A percentile compares a stretch with the other conserved stretches of the same genome.
Conservation (phyloP, 2,797 vertebrate species). For the Gallinago stenura region DNA sequence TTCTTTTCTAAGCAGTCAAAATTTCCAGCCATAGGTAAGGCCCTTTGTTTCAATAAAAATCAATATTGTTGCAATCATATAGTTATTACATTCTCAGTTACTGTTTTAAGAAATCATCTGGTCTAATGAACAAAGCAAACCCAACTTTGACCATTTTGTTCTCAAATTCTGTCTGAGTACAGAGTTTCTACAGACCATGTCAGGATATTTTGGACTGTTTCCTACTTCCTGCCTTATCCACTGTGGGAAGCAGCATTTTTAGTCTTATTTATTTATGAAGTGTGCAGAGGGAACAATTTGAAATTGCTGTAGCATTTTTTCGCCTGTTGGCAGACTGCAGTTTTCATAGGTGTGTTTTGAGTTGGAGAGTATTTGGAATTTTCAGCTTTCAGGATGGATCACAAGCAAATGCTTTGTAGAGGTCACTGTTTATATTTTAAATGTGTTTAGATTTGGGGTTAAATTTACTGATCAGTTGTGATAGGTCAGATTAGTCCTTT, state of each 20-base stretch:
- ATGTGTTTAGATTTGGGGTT: neutral
- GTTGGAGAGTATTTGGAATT: neutral
- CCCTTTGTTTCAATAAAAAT: neutral
- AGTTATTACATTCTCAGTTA: neutral
- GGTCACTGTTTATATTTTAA: neutral
- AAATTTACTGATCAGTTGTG: neutral
- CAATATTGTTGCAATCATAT: neutral
- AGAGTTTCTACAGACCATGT: neutral
- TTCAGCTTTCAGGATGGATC: neutral
- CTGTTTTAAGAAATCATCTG: neutral
- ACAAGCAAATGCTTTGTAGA: neutral
- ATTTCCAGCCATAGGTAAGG: neutral
- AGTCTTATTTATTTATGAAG: conserved; percentile 6
- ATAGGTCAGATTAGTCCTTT: neutral
- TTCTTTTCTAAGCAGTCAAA: neutral
- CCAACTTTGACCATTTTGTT: neutral
- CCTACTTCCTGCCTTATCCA: neutral
- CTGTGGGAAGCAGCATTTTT: conserved; percentile 12
- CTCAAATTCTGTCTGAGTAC: neutral
- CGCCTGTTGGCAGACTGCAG: neutral
- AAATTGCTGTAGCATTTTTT: neutral
- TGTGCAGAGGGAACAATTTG: neutral
- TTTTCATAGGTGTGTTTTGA: neutral
- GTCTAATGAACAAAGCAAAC: neutral
- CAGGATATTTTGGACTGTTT: conserved; percentile 2